phyloP scores from a whole-genome alignment of 2,888 invertebrate genomes.

The Thereva nobilitata region DNA sequence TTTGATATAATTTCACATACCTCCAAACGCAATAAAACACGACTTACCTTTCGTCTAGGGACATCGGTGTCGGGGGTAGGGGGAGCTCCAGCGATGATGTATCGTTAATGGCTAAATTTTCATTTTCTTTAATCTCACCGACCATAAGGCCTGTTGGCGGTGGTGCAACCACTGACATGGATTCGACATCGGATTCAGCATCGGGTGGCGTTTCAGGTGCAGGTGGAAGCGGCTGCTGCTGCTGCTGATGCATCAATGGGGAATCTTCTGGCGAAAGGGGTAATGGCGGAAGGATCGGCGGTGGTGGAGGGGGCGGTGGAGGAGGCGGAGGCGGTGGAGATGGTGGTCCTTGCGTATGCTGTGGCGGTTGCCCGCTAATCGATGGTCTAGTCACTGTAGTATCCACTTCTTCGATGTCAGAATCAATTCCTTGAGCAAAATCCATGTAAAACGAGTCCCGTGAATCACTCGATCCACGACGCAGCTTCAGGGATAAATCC shows the following conservation, averaged over 20 bases:
- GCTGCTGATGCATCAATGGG: conserved; percentile 44
- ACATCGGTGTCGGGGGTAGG: conserved; percentile 30
- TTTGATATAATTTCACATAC: too few relatives aligned
- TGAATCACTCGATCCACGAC: conserved; percentile 84
- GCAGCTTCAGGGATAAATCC: conserved; percentile 81
- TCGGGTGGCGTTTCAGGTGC: conserved; percentile 5
- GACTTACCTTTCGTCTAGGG: conserved; percentile 42
- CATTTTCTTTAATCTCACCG: conserved; percentile 23
- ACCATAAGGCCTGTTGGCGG: conserved; percentile 1
- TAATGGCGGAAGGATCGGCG: conserved; percentile 44
- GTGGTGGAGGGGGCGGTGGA: conserved; percentile 1
- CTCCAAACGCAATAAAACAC: too few relatives aligned
- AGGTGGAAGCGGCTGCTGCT: conserved; percentile 7
- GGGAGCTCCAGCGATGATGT: conserved; percentile 32
- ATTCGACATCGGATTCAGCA: conserved; percentile 6
- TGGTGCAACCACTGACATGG: conserved; percentile 20
- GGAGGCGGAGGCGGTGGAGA: conserved; percentile 52
- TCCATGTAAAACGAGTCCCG: conserved; percentile 90
- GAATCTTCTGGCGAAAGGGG: conserved; percentile 53
- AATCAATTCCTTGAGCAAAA: conserved; percentile 87
- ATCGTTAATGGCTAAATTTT: conserved; percentile 22
- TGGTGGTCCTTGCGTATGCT: conserved; percentile 48
- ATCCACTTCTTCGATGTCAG: conserved; percentile 83
- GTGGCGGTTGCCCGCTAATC: conserved; percentile 37
- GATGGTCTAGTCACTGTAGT: conserved; percentile 63